These are phyloP conservation scores for Halcyon chelicuti DNA, from an alignment of 2,797 vertebrate species.

Conservation along the genomic window DNA sequence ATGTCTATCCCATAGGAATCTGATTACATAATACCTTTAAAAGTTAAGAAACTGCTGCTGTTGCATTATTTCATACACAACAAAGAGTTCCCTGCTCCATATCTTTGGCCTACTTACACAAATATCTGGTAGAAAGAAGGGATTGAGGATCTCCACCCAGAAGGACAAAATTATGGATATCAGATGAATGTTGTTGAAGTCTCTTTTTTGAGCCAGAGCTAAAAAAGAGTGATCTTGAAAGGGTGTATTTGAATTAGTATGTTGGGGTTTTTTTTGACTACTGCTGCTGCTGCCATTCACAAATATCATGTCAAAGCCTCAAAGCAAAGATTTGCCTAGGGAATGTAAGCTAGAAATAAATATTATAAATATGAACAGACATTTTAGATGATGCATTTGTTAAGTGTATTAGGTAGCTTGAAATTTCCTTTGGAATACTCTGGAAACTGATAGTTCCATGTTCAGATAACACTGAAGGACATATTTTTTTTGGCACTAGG, in stretches of 20 bases:
- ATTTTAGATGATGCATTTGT: background rate
- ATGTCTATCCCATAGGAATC: background rate
- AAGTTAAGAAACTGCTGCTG: background rate
- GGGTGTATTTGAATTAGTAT: too few species aligned
- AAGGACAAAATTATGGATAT: background rate
- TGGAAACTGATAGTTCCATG: background rate
- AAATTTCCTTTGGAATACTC: background rate
- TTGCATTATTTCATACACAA: background rate
- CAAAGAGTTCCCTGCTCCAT: background rate
- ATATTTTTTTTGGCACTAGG: background rate
- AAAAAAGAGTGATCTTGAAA: background rate
- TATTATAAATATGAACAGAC: background rate
- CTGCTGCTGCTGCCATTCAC: background rate
- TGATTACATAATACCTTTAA: background rate
- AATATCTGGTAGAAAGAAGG: background rate
- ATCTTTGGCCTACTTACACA: background rate
- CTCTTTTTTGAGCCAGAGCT: background rate
- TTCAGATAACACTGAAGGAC: background rate
- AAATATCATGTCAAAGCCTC: background rate
- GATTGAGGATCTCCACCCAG: background rate
- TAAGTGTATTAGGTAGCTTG: background rate
- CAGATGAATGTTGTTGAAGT: rapidly evolving
- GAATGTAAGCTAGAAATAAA: background rate
- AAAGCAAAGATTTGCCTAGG: background rate
- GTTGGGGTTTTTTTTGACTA: too few species aligned